Conservation (phyloP, 2,888 invertebrate genomes). For the Augiades crinisus region DNA sequence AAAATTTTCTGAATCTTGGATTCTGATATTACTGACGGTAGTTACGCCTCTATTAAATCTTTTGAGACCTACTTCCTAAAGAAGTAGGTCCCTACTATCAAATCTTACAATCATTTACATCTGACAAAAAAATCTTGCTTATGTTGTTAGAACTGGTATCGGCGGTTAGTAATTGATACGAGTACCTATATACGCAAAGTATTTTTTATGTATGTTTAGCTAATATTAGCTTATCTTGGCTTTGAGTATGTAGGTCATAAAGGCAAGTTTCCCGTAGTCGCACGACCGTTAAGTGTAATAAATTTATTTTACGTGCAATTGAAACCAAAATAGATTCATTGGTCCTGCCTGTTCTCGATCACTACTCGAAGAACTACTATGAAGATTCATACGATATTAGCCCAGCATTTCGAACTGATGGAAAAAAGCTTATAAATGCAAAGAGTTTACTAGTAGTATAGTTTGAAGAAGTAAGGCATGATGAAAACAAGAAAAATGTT, state of each 20-base stretch:
- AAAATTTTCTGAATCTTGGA: too few species aligned
- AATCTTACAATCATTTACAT: too few species aligned
- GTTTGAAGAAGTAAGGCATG: too few species aligned
- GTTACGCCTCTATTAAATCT: not conserved
- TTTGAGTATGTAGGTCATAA: conserved; percentile 35
- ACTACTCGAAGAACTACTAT: not conserved
- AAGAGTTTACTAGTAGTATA: too few species aligned
- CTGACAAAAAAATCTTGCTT: too few species aligned
- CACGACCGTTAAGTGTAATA: conserved; percentile 54
- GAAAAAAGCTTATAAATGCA: too few species aligned
- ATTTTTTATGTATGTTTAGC: not conserved
- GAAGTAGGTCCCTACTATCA: too few species aligned
- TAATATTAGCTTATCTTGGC: not conserved
- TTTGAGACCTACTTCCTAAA: not conserved
- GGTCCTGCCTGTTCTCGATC: conserved; percentile 34
- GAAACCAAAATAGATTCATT: conserved; percentile 63
- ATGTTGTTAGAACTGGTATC: too few species aligned
- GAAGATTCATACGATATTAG: not conserved
- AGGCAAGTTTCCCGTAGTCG: conserved; percentile 42
- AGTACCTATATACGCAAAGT: too few species aligned
- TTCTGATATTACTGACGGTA: too few species aligned
- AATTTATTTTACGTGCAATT: conserved; percentile 72
- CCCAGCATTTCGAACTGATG: not conserved
- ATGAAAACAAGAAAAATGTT: too few species aligned
- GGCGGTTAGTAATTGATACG: too few species aligned